These are phyloP conservation scores for Poeciliopsis turneri DNA, from an alignment of 2,797 vertebrate genomes.

Conservation along the genomic window DNA sequence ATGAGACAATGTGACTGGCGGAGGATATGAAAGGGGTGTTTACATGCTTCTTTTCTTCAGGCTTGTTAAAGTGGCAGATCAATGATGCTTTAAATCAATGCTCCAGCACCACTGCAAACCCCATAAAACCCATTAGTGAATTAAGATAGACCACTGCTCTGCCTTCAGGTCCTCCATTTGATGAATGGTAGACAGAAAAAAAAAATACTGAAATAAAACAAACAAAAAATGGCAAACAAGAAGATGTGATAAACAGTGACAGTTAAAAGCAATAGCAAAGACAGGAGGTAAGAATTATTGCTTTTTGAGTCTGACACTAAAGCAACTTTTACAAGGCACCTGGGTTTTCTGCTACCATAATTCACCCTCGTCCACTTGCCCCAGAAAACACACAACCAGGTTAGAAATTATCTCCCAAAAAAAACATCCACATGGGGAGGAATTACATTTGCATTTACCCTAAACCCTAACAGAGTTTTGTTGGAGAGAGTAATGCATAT, in stretches of 20 bases:
- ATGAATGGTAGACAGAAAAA: constrained; percentile 43
- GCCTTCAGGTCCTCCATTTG: constrained; percentile 59
- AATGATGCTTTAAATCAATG: constrained; percentile 79
- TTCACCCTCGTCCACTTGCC: background rate
- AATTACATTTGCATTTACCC: background rate
- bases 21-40: constrained; percentile 42
- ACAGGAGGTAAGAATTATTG: constrained; percentile 34
- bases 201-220: constrained; percentile 54
- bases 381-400: background rate
- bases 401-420: background rate
- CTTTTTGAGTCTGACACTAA: constrained; percentile 17
- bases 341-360: background rate
- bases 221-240: constrained; percentile 52
- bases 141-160: constrained; percentile 70
- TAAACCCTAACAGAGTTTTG: background rate
- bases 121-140: constrained; percentile 77
- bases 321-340: background rate
- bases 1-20: constrained; percentile 35
- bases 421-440: background rate
- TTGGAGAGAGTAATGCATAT: background rate
- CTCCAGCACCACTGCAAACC: constrained; percentile 67
- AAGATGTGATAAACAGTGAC: constrained; percentile 43
- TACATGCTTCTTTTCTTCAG: constrained; percentile 50
- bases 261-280: constrained; percentile 41
- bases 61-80: constrained; percentile 74